Base-by-base conservation (phyloP, 2,888 invertebrate genomes). In the Drosophila neotestacea region DNA sequence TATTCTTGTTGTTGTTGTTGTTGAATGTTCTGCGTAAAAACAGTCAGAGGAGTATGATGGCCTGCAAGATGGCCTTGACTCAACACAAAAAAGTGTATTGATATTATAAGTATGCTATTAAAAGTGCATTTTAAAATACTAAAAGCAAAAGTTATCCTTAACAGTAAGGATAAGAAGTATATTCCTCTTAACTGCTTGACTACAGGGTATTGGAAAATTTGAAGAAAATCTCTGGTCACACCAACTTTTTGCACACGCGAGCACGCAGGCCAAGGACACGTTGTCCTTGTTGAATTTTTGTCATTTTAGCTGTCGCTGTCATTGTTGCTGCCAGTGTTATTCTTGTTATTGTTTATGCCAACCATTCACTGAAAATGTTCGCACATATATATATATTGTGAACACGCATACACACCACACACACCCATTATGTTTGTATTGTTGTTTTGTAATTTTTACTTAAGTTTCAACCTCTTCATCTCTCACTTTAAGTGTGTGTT, bases 371-470 rank as follows among this genome's bases (percentile, higher is more conserved):
- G 55, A 56, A 73, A 69, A 64, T 64, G 58, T 58, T 46, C 41
- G 63, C 62, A 34, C 39, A 51, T 32, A 42, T 42, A 38, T 22
- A 22, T 22, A 22, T 22, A 22, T 22, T 22, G 22, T 22, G 22
- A 3, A 22, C 22, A 22, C 22, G 22, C 38, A 46, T 44, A 52
- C 32, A 36, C 16, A 50, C 11, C 22, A 52, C 13, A 42, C 22
- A 48, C 34, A 44, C 11, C 6, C 38, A 42, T 39, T 44, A 7
- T 61, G 63, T 70, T 67, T 66, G 65, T 59, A 60, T 69, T 69
- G 58, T 69, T 74, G 63, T 70, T 70, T 73, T 68, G 44, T 51
- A 46, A 77, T 64, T 79, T 65, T 54, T 39, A 47, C 59, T 63
- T 56, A 70, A 61, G 56, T 66, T 76, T 55, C 39, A 55, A 74